A percentile compares a stretch with the other conserved stretches of the same genome.
phyloP scores from a whole-genome alignment of 2,797 vertebrate genomes.

The Fratercula arctica region DNA sequence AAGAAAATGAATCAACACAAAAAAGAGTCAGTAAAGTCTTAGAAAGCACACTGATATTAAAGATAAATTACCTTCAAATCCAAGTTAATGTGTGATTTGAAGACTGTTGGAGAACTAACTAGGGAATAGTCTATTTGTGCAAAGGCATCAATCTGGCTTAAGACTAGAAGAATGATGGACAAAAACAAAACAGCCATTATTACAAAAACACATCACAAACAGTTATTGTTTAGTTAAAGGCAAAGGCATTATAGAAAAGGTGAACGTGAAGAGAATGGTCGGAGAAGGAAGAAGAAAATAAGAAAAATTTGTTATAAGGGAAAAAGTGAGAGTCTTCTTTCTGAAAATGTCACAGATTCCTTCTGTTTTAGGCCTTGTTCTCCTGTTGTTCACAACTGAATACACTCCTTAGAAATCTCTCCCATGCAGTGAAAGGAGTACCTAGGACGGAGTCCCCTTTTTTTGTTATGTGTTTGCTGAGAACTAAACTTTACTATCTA shows the following conservation, averaged over 20 bases:
- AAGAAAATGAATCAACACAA: not conserved
- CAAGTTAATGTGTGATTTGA: constrained; percentile 68
- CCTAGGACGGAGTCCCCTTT: accelerated
- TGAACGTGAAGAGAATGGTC: not conserved
- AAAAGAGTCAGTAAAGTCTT: not conserved
- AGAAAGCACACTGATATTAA: not conserved
- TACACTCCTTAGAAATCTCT: not conserved
- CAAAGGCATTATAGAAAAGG: not conserved
- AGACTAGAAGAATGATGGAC: constrained; percentile 48
- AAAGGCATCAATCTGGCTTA: constrained; percentile 70
- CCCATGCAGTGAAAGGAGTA: not conserved
- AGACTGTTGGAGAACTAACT: constrained; percentile 60
- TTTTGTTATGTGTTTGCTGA: not conserved
- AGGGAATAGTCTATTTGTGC: constrained; percentile 72
- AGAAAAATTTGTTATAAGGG: not conserved
- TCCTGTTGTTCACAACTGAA: not conserved
- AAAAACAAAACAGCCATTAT: constrained; percentile 20
- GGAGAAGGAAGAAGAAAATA: not conserved
- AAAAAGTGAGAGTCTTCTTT: not conserved
- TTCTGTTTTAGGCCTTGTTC: not conserved
- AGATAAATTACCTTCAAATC: constrained; percentile 72
- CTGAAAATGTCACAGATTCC: not conserved
- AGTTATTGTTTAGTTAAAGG: not conserved
- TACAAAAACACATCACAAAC: constrained; percentile 12
- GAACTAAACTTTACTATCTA: not conserved